These are phyloP conservation scores for Castor canadensis DNA, from an alignment of 2,113 vertebrate genomes.

Conservation along the genomic window DNA sequence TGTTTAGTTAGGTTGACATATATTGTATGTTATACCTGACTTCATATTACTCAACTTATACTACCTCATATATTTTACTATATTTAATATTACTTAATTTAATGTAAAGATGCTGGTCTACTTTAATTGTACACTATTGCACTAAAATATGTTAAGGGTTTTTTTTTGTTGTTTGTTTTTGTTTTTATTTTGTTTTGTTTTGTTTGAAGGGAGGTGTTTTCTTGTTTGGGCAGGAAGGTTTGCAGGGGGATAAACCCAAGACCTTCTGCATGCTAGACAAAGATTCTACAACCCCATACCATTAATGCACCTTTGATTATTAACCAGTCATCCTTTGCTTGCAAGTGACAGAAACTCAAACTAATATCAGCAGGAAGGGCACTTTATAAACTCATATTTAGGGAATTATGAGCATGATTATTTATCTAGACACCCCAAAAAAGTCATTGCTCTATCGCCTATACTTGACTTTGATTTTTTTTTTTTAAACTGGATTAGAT, in stretches of 20 bases:
- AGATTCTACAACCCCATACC: neutral
- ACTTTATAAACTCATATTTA: neutral
- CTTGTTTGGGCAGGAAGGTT: no score
- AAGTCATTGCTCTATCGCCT: neutral
- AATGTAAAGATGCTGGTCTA: neutral
- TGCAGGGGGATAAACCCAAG: no score
- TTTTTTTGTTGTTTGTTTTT: no score
- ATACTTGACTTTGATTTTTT: neutral
- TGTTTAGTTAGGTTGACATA: constrained; percentile 32
- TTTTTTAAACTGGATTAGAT: neutral
- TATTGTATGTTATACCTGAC: neutral
- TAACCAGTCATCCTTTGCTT: neutral
- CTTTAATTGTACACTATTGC: neutral
- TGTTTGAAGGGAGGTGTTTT: no score
- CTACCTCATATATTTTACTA: neutral
- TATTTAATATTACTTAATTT: constrained; percentile 33
- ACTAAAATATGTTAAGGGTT: constrained; percentile 5
- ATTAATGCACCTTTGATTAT: neutral
- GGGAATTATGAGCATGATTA: neutral
- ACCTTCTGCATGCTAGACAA: no score
- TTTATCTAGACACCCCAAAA: neutral
- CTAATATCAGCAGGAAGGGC: neutral
- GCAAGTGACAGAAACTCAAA: neutral
- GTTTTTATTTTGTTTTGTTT: no score
- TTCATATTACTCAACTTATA: neutral